phyloP scores from a whole-genome alignment of 2,113 vertebrate species.

The Mohoua ochrocephala region DNA sequence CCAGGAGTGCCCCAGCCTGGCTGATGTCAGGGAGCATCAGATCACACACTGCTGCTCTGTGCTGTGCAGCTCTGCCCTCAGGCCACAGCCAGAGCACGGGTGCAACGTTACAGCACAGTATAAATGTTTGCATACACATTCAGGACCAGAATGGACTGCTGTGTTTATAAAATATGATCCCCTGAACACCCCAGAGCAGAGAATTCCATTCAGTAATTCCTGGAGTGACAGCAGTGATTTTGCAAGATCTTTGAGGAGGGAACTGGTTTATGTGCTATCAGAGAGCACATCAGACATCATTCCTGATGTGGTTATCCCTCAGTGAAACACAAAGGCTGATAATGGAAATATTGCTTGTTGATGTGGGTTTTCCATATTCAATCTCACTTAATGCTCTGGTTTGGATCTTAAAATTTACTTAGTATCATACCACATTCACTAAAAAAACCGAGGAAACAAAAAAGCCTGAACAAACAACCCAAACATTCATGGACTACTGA shows the following conservation, averaged over 20 bases:
- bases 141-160: not conserved
- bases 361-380: not conserved
- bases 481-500: not conserved
- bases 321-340: not conserved
- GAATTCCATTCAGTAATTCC: not conserved
- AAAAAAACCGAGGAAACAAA: not conserved
- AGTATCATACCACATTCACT: slow-evolving; percentile 19
- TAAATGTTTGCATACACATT: not conserved
- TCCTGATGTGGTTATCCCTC: not conserved
- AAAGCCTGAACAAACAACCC: not conserved
- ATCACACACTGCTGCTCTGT: not conserved
- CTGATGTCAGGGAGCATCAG: not conserved
- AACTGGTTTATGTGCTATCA: not conserved
- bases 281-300: not conserved
- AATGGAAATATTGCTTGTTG: not conserved
- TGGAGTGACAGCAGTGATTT: not conserved
- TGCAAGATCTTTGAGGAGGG: not conserved
- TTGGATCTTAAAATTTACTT: slow-evolving; percentile 57
- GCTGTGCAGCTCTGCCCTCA: not conserved
- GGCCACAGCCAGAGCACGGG: not conserved
- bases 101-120: not conserved
- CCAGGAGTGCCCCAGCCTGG: not conserved
- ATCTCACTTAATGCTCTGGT: slow-evolving; percentile 31
- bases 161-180: not conserved
- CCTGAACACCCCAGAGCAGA: not conserved